These are phyloP conservation scores for Onthophagus taurus DNA, from an alignment of 1,140 invertebrate species.

Conservation along the genomic window DNA sequence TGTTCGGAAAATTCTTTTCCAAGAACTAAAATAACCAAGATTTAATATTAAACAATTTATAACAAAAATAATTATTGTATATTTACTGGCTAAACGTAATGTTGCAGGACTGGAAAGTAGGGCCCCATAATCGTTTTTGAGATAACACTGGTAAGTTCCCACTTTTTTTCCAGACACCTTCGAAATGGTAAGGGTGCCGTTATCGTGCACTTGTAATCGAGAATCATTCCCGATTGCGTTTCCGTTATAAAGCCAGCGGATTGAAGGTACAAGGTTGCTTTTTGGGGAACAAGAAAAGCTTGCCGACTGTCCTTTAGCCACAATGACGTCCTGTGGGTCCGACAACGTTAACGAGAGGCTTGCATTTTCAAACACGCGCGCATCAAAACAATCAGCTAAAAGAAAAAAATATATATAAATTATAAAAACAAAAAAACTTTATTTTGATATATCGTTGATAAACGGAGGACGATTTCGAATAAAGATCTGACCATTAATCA, in stretches of 20 bases:
- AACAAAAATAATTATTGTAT: not conserved
- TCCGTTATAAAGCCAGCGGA: conserved; percentile 26
- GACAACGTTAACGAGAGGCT: conserved; percentile 20
- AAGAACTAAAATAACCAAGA: conserved; percentile 15
- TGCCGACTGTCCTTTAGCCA: conserved; percentile 23
- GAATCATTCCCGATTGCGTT: conserved; percentile 21
- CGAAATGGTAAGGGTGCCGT: conserved; percentile 23
- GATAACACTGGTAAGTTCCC: conserved; percentile 29
- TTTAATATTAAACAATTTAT: not conserved
- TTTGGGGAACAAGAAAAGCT: conserved; percentile 21
- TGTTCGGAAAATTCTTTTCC: conserved; percentile 23
- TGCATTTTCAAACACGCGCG: too few species aligned
- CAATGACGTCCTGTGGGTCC: conserved; percentile 28
- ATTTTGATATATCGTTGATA: too few species aligned
- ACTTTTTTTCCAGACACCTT: conserved; percentile 20
- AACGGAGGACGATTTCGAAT: too few species aligned
- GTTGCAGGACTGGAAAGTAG: conserved; percentile 26
- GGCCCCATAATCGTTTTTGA: conserved; percentile 24
- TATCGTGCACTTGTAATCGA: conserved; percentile 17
- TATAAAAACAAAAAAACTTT: too few species aligned
- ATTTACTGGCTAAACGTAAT: conserved; percentile 31
- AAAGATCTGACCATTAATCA: too few species aligned
- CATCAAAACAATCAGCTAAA: too few species aligned
- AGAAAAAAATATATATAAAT: too few species aligned
- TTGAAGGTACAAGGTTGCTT: conserved; percentile 8